Percentiles rank a stretch among this genome's conserved stretches.
Conservation (phyloP, 2,888 invertebrate genomes). For the Endomychus coccineus region DNA sequence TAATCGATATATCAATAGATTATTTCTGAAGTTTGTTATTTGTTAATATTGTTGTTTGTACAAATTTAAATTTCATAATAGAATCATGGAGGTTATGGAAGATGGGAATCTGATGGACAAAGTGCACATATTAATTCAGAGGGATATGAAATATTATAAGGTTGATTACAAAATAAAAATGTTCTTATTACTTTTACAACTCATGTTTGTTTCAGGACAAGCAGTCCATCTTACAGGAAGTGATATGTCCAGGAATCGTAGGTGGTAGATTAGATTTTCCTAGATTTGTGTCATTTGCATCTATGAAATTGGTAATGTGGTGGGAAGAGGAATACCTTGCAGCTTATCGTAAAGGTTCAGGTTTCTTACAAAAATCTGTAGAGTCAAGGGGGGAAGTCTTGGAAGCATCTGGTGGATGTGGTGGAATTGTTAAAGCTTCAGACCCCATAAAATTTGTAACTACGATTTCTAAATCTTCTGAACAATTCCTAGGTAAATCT, state of each 20-base stretch:
- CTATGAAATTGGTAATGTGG: constrained; percentile 78
- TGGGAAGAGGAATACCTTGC: constrained; percentile 77
- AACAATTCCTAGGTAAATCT: constrained; percentile 55
- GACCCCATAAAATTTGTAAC: constrained; percentile 71
- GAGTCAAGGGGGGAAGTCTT: constrained; percentile 29
- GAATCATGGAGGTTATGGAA: constrained; percentile 78
- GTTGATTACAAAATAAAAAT: constrained; percentile 40
- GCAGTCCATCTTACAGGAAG: constrained; percentile 62
- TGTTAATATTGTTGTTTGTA: no score
- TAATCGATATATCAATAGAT: no score
- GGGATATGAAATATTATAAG: constrained; percentile 79
- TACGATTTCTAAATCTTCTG: constrained; percentile 63
- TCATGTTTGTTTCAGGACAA: constrained; percentile 30
- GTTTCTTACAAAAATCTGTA: constrained; percentile 36
- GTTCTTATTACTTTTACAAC: constrained; percentile 2
- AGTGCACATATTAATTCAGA: constrained; percentile 70
- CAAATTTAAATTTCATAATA: no score
- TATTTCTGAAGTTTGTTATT: no score
- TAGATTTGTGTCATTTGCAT: constrained; percentile 74
- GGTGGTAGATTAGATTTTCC: constrained; percentile 78
- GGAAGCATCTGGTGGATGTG: constrained; percentile 38
- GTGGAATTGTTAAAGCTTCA: constrained; percentile 63
- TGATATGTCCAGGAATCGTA: constrained; percentile 69
- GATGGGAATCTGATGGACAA: constrained; percentile 86
- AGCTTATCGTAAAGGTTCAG: constrained; percentile 63